phyloP scores from a whole-genome alignment of 2,113 vertebrate species.

The Macheiramphus alcinus region DNA sequence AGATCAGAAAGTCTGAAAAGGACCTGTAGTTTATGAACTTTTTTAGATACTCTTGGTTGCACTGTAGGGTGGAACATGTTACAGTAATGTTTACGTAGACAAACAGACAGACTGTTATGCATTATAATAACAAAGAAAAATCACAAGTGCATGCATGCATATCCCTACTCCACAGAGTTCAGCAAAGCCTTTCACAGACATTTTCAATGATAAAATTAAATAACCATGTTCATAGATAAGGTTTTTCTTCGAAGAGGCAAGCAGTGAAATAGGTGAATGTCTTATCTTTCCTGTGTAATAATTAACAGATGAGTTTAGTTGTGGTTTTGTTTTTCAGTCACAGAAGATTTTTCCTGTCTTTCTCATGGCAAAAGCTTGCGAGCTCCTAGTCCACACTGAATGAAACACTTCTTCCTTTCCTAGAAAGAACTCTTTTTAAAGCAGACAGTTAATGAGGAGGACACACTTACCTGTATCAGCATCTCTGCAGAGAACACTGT shows the following conservation, averaged over 20 bases:
- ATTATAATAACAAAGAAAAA: not conserved
- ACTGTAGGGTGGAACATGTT: not conserved
- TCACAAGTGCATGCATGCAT: fast-evolving
- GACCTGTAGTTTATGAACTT: not conserved
- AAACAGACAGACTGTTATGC: not conserved
- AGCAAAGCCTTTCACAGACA: not conserved
- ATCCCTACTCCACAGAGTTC: not conserved
- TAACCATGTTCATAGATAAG: not conserved
- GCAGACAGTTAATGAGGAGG: not conserved
- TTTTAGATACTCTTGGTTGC: not conserved
- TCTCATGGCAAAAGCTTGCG: not conserved
- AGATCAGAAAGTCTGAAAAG: not conserved
- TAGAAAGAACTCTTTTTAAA: not conserved
- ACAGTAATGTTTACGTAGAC: not conserved
- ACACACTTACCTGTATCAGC: not conserved
- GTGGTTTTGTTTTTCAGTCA: not conserved
- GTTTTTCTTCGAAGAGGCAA: not conserved
- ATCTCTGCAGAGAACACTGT: not conserved
- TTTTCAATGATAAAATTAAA: not conserved
- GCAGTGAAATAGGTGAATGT: not conserved
- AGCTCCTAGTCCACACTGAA: not conserved
- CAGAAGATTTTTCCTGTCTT: not conserved
- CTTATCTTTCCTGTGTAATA: not conserved
- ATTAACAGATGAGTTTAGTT: not conserved
- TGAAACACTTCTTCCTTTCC: not conserved